A percentile compares a stretch with the other conserved stretches of the same genome.
phyloP scores from a whole-genome alignment of 2,797 vertebrate genomes.

The Tapera naevia region DNA sequence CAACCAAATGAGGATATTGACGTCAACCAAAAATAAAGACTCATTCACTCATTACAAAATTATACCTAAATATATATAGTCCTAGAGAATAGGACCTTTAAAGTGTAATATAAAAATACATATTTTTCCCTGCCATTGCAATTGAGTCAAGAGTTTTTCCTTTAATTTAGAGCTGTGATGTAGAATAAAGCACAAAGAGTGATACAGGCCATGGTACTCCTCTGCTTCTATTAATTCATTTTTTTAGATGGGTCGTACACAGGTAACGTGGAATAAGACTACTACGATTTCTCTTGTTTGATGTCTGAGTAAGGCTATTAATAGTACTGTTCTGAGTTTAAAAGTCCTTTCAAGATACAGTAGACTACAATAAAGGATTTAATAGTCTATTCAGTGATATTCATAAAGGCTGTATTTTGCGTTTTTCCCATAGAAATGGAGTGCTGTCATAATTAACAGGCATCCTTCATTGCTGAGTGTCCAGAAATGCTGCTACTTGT shows the following conservation, averaged over 20 bases:
- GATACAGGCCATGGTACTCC: neutral
- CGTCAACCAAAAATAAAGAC: neutral
- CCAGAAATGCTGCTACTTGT: neutral
- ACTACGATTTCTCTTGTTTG: neutral
- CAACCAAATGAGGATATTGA: neutral
- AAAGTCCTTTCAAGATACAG: neutral
- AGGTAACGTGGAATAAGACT: neutral
- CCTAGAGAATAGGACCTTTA: neutral
- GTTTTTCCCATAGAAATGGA: neutral
- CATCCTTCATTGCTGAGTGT: neutral
- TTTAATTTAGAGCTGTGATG: neutral
- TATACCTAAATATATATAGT: neutral
- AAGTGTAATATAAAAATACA: neutral
- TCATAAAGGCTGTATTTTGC: neutral
- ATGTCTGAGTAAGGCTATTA: neutral
- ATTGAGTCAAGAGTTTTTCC: neutral
- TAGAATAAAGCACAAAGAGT: neutral
- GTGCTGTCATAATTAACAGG: neutral
- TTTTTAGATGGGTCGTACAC: neutral
- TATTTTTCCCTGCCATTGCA: neutral
- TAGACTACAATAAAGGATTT: neutral
- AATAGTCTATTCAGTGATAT: neutral
- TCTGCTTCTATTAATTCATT: neutral
- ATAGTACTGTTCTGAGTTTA: neutral
- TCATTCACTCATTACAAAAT: neutral